Percentiles rank a stretch among this genome's conserved stretches.
These are phyloP conservation scores for Melieria omissa DNA, from an alignment of 2,888 invertebrate genomes.

Conservation along the genomic window DNA sequence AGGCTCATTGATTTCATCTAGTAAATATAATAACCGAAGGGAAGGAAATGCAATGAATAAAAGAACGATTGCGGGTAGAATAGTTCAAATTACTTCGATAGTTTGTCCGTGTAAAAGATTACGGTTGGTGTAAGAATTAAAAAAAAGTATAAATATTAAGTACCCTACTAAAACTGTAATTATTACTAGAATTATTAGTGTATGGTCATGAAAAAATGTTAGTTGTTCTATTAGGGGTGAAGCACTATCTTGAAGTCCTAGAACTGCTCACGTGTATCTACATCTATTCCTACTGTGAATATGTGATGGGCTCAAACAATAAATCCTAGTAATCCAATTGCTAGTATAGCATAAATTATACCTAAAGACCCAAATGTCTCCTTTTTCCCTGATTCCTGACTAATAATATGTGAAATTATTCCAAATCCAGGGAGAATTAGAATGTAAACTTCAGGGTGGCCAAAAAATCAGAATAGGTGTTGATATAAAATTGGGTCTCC, in stretches of 20 bases:
- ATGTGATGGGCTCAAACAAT: constrained; percentile 88
- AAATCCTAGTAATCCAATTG: constrained; percentile 85
- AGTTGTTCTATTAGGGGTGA: constrained; percentile 76
- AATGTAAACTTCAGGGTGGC: constrained; percentile 89
- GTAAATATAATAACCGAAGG: constrained; percentile 72
- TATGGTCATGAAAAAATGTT: constrained; percentile 74
- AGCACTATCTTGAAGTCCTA: constrained; percentile 72
- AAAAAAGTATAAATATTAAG: constrained; percentile 70
- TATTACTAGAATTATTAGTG: constrained; percentile 72
- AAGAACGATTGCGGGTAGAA: constrained; percentile 72
- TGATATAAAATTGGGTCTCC: constrained; percentile 85
- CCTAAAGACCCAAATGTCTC: constrained; percentile 78
- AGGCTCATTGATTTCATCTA: constrained; percentile 73
- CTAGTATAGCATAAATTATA: constrained; percentile 73
- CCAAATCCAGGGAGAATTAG: constrained; percentile 86
- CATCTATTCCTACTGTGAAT: constrained; percentile 86
- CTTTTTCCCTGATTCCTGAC: constrained; percentile 79
- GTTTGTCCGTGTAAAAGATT: constrained; percentile 65
- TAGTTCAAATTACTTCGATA: constrained; percentile 76
- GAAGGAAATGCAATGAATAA: constrained; percentile 57
- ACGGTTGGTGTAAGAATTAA: constrained; percentile 72
- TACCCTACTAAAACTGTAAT: constrained; percentile 73
- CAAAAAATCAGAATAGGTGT: constrained; percentile 90
- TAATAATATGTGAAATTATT: constrained; percentile 82
- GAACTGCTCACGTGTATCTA: constrained; percentile 77